Conservation (phyloP, 2,888 invertebrate genomes). For the Xestia xanthographa region DNA sequence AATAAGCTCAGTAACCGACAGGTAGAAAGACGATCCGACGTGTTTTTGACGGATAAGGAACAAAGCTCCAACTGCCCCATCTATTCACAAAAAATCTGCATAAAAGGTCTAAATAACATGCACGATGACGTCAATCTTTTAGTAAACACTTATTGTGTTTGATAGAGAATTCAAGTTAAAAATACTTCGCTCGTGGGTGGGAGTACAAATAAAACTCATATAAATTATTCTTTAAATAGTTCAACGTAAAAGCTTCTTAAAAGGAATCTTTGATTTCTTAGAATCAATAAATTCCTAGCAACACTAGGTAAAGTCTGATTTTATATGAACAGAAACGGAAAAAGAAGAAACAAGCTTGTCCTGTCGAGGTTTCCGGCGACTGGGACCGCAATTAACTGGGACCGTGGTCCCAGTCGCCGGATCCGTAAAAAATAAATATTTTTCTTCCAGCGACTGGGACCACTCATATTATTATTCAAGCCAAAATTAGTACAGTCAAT, state of each 20-base stretch:
- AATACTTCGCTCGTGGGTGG: neutral
- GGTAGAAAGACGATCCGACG: neutral
- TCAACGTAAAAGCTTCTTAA: neutral
- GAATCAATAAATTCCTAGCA: neutral
- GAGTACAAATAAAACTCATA: neutral
- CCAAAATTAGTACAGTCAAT: no score
- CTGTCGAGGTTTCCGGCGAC: no score
- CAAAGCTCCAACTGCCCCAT: neutral
- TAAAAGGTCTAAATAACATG: neutral
- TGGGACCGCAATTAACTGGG: no score
- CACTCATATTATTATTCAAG: no score
- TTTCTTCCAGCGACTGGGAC: no score
- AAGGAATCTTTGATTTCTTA: neutral
- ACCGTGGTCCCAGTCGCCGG: no score
- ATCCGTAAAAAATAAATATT: no score
- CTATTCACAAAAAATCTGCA: neutral
- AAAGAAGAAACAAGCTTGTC: neutral
- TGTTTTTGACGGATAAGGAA: neutral
- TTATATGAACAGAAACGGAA: neutral
- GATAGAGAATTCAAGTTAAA: neutral
- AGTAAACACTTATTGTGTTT: neutral
- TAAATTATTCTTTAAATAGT: neutral
- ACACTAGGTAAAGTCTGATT: neutral
- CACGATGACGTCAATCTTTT: conserved; percentile 7
- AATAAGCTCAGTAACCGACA: neutral